phyloP scores from a whole-genome alignment of 37 sponge, comb jelly and placozoan species.

The Tethya wilhelma region DNA sequence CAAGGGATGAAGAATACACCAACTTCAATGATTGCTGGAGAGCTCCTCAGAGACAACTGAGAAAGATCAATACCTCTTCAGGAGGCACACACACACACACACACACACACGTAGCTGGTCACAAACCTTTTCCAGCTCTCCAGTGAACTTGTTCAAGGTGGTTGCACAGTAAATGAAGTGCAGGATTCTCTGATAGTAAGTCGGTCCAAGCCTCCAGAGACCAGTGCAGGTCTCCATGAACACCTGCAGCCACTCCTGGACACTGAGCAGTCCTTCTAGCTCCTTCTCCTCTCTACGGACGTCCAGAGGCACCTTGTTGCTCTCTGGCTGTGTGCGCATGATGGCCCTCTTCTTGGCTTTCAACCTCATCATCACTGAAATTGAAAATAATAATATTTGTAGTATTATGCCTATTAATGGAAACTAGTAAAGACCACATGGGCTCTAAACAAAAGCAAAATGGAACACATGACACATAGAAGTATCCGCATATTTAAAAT shows the following conservation, averaged over 20 bases:
- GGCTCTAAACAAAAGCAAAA: neutral
- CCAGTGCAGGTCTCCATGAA: conserved; percentile 39
- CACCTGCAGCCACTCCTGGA: conserved; percentile 59
- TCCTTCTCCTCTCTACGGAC: conserved; percentile 30
- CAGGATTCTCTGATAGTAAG: conserved; percentile 14
- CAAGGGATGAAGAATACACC: too few relatives aligned
- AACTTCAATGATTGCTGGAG: too few relatives aligned
- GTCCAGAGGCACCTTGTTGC: conserved; percentile 12
- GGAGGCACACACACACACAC: neutral
- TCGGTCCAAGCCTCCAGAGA: conserved; percentile 10
- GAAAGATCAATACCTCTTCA: neutral
- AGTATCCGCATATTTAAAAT: neutral
- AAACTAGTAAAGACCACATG: neutral
- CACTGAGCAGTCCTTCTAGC: conserved; percentile 40
- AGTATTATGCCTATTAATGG: too few relatives aligned
- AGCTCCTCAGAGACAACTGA: too few relatives aligned
- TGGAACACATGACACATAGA: neutral
- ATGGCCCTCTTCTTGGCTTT: conserved; percentile 1
- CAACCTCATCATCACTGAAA: conserved; percentile 1
- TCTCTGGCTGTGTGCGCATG: too few relatives aligned
- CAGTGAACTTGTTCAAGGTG: conserved; percentile 24
- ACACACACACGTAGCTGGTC: neutral
- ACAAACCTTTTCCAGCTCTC: conserved; percentile 32
- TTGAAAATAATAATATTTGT: too few relatives aligned
- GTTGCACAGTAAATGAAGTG: conserved; percentile 51